Conservation (phyloP, 1,140 invertebrate species). For the Platyura marginata region DNA sequence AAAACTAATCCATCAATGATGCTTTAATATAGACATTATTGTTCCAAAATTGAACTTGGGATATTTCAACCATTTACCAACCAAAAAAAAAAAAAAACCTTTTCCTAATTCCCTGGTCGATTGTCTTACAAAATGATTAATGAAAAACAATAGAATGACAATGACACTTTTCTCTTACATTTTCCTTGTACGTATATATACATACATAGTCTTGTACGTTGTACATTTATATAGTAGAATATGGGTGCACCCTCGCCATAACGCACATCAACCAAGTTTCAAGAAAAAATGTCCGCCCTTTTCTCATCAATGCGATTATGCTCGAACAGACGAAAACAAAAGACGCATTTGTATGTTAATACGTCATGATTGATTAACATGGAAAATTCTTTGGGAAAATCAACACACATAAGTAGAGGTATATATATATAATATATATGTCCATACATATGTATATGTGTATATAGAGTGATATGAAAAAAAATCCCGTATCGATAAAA, state of each 20-base stretch:
- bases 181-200: neutral
- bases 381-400: neutral
- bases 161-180: neutral
- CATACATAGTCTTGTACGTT: neutral
- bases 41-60: too few species aligned
- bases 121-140: neutral
- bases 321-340: neutral
- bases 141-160: neutral
- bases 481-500: neutral
- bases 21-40: too few species aligned
- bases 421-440: neutral
- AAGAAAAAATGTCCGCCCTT: neutral
- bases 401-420: too few species aligned
- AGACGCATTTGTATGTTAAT: neutral
- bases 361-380: neutral
- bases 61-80: too few species aligned
- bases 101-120: neutral
- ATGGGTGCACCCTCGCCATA: neutral
- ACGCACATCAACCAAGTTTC: neutral
- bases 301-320: neutral
- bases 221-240: neutral
- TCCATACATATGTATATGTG: neutral
- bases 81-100: neutral
- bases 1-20: too few species aligned
- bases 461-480: neutral